Conservation (phyloP, 2,797 vertebrate species). For the Molossus molossus region DNA sequence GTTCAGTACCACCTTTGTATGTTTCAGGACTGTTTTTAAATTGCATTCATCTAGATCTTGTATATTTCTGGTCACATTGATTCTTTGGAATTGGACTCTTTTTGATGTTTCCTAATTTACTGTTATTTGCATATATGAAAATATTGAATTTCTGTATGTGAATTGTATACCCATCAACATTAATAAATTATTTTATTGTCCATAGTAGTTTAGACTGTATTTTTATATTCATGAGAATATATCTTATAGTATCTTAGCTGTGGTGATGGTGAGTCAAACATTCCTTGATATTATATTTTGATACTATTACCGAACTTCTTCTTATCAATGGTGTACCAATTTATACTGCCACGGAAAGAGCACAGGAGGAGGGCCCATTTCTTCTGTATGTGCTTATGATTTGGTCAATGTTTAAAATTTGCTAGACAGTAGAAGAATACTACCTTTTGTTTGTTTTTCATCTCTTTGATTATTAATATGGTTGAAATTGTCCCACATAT, state of each 20-base stretch:
- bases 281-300: slow-evolving; percentile 33
- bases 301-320: background rate
- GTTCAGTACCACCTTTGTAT: background rate
- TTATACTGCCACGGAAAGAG: background rate
- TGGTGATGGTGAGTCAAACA: background rate
- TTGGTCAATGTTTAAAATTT: slow-evolving; percentile 5
- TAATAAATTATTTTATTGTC: slow-evolving; percentile 10
- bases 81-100: slow-evolving; percentile 35
- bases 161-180: background rate
- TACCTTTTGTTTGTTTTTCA: background rate
- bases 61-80: background rate
- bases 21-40: background rate
- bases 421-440: background rate
- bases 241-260: background rate
- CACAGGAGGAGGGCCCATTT: background rate
- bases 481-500: background rate
- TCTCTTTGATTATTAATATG: background rate
- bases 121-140: background rate
- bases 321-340: background rate
- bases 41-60: background rate
- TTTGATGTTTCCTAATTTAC: slow-evolving; percentile 31
- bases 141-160: slow-evolving; percentile 6
- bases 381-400: background rate
- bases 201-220: background rate
- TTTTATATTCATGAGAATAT: background rate